Percentiles rank a stretch among this genome's conserved stretches.
Evolutionary conservation across 53 echinoderm and acorn worm genomes (phyloP).

Genomic region (Astropecten irregularis): DNA sequence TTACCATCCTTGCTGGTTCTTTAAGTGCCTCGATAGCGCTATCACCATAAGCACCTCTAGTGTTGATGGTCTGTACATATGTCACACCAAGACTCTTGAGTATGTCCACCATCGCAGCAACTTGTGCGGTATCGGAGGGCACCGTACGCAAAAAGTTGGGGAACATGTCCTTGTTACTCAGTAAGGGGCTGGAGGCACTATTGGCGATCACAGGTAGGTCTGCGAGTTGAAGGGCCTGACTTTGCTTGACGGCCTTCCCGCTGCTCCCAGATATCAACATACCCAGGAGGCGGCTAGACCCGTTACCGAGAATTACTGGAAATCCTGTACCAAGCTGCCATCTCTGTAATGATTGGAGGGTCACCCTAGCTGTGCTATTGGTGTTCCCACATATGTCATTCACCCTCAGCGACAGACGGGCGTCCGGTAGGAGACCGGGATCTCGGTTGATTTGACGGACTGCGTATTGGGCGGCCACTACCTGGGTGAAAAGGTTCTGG

Average conservation of each 20-base stretch:
- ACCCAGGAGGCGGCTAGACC: not conserved
- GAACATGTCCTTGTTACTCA: conserved; percentile 52
- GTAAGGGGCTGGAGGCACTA: conserved; percentile 42
- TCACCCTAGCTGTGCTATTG: conserved; percentile 26
- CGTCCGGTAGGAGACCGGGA: conserved; percentile 45
- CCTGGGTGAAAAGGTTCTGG: conserved; percentile 53
- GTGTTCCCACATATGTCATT: conserved; percentile 69
- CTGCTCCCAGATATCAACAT: conserved; percentile 33
- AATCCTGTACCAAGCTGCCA: conserved; percentile 24
- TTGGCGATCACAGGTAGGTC: conserved; percentile 50
- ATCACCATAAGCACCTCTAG: conserved; percentile 40
- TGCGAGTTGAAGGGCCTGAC: not conserved
- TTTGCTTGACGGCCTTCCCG: conserved; percentile 15
- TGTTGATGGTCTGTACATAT: conserved; percentile 60
- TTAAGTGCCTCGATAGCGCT: conserved; percentile 40
- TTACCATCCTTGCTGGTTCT: conserved; percentile 28
- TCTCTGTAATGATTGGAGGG: not conserved
- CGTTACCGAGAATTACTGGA: not conserved
- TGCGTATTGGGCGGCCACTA: conserved; percentile 75
- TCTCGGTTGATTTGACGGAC: conserved; percentile 66
- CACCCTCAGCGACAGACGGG: conserved; percentile 64
- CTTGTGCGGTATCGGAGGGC: conserved; percentile 56
- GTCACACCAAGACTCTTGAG: conserved; percentile 48
- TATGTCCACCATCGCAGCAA: conserved; percentile 53
- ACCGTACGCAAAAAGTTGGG: conserved; percentile 56